Base-by-base conservation (phyloP, 2,888 invertebrate genomes). In the Cybosia mesomella region DNA sequence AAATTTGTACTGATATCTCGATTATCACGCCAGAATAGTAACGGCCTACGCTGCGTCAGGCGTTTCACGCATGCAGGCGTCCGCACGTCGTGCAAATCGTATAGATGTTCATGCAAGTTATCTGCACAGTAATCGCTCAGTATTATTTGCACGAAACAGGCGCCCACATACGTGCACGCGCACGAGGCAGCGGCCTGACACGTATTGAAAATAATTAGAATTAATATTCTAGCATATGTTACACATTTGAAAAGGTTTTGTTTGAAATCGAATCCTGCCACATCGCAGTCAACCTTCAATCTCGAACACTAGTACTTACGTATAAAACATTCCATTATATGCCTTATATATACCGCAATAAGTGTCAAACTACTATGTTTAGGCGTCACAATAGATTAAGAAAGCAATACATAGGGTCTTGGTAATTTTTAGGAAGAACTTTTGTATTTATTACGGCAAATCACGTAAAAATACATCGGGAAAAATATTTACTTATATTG, bases 331-430 rank as follows among this genome's bases (percentile, higher is more conserved):
- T 85, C 84, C 82, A 82, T 77, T 80, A 70, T 82, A 83, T 82
- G 82, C 82, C 87, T 83, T 87, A 87, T 81, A 72, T 74, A 77
- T 72, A 75, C 69, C 66, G 71, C 79, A 73, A 82, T 84, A 84
- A 81, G 84, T 85, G 83, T 83, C 85, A 85, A 86, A 86, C 77
- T 85, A 82, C 68, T 73, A 80, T 73, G 75, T 70, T 71, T 80
- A 75, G 75, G 68, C 71, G 80, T 84, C 85, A 84, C 84, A 83
- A 83, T 85, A 73, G 67, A 22, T 70, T 70, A 77, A 75, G 71
- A 57, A 64, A 74, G 72, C 74, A 75, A 79, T 76, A 75, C 59
- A 67, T 75, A 79, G 73, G 75, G 72, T 60, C 69, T 73, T 68
- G 66, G 68, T 71, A 58, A 67, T 32, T 72, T 71, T 66, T 78